phyloP scores from a whole-genome alignment of 2,888 invertebrate genomes.

The Eulithis testata region DNA sequence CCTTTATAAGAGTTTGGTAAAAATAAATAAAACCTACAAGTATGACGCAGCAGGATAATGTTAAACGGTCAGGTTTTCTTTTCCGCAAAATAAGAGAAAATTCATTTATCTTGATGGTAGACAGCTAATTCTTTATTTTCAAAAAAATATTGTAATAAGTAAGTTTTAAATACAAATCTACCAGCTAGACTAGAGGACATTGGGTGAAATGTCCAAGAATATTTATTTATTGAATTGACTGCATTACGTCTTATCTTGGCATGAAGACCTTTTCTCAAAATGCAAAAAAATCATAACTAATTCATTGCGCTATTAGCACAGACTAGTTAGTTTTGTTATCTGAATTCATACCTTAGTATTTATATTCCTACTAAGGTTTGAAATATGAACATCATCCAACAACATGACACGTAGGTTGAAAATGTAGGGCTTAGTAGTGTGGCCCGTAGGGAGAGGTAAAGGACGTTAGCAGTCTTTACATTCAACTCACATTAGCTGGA shows the following conservation, averaged over 20 bases:
- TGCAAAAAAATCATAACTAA: slow-evolving; percentile 4
- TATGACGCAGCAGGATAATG: slow-evolving; percentile 22
- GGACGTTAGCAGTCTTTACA: slow-evolving; percentile 68
- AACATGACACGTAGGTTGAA: slow-evolving; percentile 34
- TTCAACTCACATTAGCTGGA: slow-evolving; percentile 71
- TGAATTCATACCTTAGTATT: background rate
- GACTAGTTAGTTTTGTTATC: background rate
- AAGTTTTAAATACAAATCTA: no score
- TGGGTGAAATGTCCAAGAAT: no score
- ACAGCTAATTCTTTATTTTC: slow-evolving; percentile 1
- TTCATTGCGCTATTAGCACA: no score
- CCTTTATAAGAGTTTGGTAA: slow-evolving; percentile 38
- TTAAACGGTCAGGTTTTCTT: slow-evolving; percentile 10
- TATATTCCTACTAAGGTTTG: background rate
- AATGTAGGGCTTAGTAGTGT: slow-evolving; percentile 39
- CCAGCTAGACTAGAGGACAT: no score
- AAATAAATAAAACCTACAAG: slow-evolving; percentile 34
- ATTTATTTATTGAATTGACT: no score
- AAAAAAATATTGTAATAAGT: slow-evolving; percentile 1
- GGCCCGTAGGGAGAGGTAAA: slow-evolving; percentile 65
- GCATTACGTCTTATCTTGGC: no score
- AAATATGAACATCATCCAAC: slow-evolving; percentile 27
- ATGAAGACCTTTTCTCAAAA: no score
- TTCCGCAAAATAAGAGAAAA: slow-evolving; percentile 1
- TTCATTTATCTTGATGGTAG: background rate